Percentiles rank a stretch among this genome's conserved stretches.
These are phyloP conservation scores for Cyphomyrus discorhynchus DNA, from an alignment of 2,113 vertebrate genomes.

Conservation along the genomic window DNA sequence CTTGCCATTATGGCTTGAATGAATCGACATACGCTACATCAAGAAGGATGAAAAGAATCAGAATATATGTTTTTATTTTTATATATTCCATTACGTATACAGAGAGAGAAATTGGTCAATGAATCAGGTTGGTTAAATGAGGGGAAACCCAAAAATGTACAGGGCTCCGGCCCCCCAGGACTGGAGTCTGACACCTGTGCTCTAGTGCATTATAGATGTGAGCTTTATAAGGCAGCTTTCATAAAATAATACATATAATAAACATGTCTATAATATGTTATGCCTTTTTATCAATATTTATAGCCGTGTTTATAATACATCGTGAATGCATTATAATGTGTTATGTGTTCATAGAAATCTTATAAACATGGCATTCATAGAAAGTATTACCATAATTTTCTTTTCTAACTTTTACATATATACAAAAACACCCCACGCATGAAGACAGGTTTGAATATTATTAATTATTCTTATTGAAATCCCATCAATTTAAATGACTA, in stretches of 20 bases:
- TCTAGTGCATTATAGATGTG: not conserved
- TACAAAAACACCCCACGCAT: not conserved
- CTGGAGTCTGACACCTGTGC: no score
- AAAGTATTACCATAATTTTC: not conserved
- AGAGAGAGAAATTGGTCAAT: no score
- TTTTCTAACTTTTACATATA: not conserved
- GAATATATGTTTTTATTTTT: no score
- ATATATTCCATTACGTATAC: no score
- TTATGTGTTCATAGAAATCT: not conserved
- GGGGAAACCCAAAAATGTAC: no score
- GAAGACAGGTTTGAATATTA: not conserved
- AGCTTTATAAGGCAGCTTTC: not conserved
- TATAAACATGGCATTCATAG: not conserved
- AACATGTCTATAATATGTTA: not conserved
- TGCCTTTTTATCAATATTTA: not conserved
- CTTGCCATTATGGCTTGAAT: no score
- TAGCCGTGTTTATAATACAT: not conserved
- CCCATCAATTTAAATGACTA: not conserved
- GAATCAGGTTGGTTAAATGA: no score
- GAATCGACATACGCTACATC: no score
- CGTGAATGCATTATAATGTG: not conserved
- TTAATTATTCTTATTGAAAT: not conserved
- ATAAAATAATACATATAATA: not conserved
- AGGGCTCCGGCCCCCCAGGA: no score
- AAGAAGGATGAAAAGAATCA: no score